Percentiles rank a stretch among this genome's conserved stretches.
phyloP scores from a whole-genome alignment of 2,113 vertebrate genomes.

The Nannobrachium achirus region DNA sequence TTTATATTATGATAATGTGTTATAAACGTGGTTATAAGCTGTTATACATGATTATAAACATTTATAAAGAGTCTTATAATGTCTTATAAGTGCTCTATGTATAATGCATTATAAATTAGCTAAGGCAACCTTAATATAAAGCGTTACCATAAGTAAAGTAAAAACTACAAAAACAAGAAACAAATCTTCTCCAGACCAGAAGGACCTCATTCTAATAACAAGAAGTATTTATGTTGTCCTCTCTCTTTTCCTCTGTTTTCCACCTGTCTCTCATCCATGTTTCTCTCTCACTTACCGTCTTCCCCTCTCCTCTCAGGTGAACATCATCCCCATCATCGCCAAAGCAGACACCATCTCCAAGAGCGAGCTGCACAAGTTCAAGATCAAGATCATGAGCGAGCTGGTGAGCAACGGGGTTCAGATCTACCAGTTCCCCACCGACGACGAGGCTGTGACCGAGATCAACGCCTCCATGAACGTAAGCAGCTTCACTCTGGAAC shows the following conservation, averaged over 20 bases:
- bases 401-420: constrained; percentile 97
- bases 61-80: too few species aligned
- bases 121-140: too few species aligned
- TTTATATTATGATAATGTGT: too few species aligned
- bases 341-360: constrained; percentile 99
- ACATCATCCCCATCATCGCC: constrained; percentile 97
- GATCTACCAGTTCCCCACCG: constrained; percentile 98
- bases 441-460: constrained; percentile 92
- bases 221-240: background rate
- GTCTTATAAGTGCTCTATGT: too few species aligned
- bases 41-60: too few species aligned
- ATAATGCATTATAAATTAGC: too few species aligned
- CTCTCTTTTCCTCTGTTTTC: background rate
- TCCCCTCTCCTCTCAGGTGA: constrained; percentile 81
- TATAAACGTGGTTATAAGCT: too few species aligned
- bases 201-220: background rate
- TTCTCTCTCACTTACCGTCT: background rate
- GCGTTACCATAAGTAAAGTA: too few species aligned
- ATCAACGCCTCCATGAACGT: constrained; percentile 98
- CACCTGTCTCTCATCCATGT: background rate
- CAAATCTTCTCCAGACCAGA: too few species aligned
- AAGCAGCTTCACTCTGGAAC: constrained; percentile 77
- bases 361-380: constrained; percentile 97
- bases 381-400: constrained; percentile 99
- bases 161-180: too few species aligned